Percentiles rank a stretch among this genome's conserved stretches.
phyloP scores from a whole-genome alignment of 2,888 invertebrate genomes.

The Aphrophora alni region DNA sequence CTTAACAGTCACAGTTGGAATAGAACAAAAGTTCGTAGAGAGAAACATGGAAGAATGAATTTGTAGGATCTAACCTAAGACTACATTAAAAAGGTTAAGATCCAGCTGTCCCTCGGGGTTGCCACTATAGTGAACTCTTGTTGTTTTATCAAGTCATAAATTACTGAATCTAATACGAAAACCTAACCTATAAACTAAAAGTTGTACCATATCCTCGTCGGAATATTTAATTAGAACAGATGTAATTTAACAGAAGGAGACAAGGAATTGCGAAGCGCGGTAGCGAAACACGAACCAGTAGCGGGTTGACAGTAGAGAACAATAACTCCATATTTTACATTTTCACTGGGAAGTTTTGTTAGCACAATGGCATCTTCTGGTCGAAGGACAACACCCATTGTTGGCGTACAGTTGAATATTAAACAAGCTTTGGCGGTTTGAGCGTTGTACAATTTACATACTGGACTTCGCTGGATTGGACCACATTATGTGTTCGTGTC shows the following conservation, averaged over 20 bases:
- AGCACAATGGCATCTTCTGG: background rate
- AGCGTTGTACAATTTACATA: background rate
- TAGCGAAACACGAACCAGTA: background rate
- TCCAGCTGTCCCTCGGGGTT: too few relatives aligned
- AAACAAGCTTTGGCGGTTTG: background rate
- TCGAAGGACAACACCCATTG: constrained; percentile 9
- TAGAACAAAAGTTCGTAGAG: too few relatives aligned
- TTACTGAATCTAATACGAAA: too few relatives aligned
- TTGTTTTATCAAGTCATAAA: too few relatives aligned
- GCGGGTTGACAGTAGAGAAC: background rate
- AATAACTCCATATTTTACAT: background rate
- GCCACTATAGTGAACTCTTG: too few relatives aligned
- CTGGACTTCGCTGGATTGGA: background rate
- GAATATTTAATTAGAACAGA: constrained; percentile 56
- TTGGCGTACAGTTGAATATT: background rate
- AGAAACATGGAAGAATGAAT: too few relatives aligned
- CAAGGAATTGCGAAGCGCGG: background rate
- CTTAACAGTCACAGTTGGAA: too few relatives aligned
- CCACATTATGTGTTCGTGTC: background rate
- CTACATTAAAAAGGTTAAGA: too few relatives aligned
- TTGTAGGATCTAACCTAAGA: too few relatives aligned
- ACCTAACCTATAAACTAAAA: too few relatives aligned
- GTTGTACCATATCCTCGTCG: too few relatives aligned
- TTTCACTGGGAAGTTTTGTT: background rate
- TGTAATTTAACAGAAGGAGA: background rate